Base-by-base conservation (phyloP, 1,140 invertebrate genomes). In the Chrysomallon squamiferum region DNA sequence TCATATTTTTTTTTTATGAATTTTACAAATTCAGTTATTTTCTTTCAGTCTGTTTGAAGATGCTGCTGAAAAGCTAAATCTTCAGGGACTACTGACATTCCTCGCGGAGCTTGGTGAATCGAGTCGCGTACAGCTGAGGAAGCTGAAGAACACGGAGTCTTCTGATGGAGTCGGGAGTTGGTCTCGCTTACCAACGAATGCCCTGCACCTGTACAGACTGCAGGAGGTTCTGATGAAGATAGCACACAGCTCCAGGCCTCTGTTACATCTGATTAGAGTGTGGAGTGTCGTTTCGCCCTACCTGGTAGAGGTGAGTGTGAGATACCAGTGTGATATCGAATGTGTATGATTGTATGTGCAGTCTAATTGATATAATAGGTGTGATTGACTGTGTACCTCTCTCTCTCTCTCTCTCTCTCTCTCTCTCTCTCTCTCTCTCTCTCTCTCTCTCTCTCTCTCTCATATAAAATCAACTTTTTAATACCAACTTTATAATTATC, bases 241-340 rank as follows among this genome's bases (percentile, higher is more conserved):
- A 59, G 90, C 95, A 0, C 89, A 92, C 66, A 94, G 93, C 72
- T 93, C 93, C 0, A 84, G 95, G 7, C 95, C 95, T 0, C 85
- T 97, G 29, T 90, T 96, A 52, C 95, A 97, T 78, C 90, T 95
- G 22, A 93, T 97, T 90, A 91, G 91, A 71, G 88, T 93, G 15
- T 97, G 95, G 95, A 93, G 92, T 62, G 92, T 95, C 2, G 90
- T 94, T 5, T 93, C 93, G 3, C 93, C 93, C 0, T 94, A 96
- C 86, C 91, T 96, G 66, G 95, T 96, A 90, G 93, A 96, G 88
- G 91, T 92, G 78, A 77, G 80, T 66, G n/a, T n/a, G n/a, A n/a
- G n/a, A n/a, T n/a, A n/a, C n/a, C n/a, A n/a, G n/a, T n/a, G 27
- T 25, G 49, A 25, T 13, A 18, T 52, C 7, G 9, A 43, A 43